Conservation (phyloP, 2,797 vertebrate species). For the Sebastes ruberrimus region DNA sequence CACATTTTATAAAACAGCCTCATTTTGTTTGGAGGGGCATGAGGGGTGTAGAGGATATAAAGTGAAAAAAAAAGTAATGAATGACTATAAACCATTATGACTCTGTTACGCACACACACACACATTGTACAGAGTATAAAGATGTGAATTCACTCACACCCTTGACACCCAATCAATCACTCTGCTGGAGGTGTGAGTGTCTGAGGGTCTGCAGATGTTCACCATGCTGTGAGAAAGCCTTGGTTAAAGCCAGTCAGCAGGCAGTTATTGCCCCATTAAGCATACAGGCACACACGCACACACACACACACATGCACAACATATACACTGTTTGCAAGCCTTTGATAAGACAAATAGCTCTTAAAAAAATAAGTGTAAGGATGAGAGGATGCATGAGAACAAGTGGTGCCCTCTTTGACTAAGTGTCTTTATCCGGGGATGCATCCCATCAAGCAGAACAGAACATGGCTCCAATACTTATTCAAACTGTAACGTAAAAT, state of each 20-base stretch:
- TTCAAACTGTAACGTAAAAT: not conserved
- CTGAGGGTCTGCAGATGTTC: slow-evolving; percentile 46
- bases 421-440: not conserved
- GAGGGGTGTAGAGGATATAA: not conserved
- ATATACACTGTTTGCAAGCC: not conserved
- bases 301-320: not conserved
- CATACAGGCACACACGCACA: not conserved
- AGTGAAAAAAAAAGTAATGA: not conserved
- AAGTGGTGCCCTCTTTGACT: not conserved
- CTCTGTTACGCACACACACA: not conserved
- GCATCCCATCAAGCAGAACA: not conserved
- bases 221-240: slow-evolving; percentile 24
- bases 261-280: slow-evolving; percentile 39
- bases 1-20: not conserved
- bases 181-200: slow-evolving; percentile 32
- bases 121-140: not conserved
- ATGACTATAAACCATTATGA: not conserved
- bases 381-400: not conserved
- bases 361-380: not conserved
- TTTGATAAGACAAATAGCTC: slow-evolving; percentile 9
- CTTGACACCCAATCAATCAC: slow-evolving; percentile 53
- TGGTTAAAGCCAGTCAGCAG: slow-evolving; percentile 45
- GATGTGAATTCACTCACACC: slow-evolving; percentile 10
- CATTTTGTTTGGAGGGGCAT: not conserved
- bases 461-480: not conserved